Conservation (phyloP, 2,888 invertebrate species). For the Thymelicus sylvestris region DNA sequence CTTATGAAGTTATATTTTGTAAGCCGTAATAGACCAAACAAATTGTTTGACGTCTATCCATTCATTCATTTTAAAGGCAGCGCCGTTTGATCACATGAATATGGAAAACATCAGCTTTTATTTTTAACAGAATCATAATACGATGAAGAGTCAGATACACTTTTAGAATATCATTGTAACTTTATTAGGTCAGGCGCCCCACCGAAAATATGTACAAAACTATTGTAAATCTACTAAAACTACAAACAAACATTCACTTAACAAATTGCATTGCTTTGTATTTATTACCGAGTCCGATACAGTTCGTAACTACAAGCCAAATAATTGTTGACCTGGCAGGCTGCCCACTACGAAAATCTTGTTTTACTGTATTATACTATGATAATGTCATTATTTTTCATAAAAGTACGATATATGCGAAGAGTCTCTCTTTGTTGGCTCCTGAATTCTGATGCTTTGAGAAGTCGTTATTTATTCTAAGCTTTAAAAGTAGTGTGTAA, state of each 20-base stretch:
- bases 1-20: too few relatives aligned
- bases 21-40: too few relatives aligned
- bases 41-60: too few relatives aligned
- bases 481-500: slow-evolving; percentile 20
- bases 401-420: slow-evolving; percentile 42
- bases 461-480: slow-evolving; percentile 31
- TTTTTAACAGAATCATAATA: too few relatives aligned
- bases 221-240: neutral
- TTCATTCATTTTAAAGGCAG: too few relatives aligned
- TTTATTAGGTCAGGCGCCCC: too few relatives aligned
- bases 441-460: slow-evolving; percentile 26
- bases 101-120: too few relatives aligned
- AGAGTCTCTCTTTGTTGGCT: slow-evolving; percentile 23
- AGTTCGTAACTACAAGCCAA: slow-evolving; percentile 46
- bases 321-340: slow-evolving; percentile 50
- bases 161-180: too few relatives aligned
- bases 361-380: slow-evolving; percentile 47
- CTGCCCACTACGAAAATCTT: slow-evolving; percentile 47
- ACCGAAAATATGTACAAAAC: too few relatives aligned
- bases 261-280: slow-evolving; percentile 16
- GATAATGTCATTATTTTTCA: slow-evolving; percentile 48
- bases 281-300: slow-evolving; percentile 16
- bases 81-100: too few relatives aligned
- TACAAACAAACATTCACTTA: slow-evolving; percentile 16
- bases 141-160: too few relatives aligned